Conservation (phyloP, 1,140 invertebrate species). For the Listronotus bonariensis region DNA sequence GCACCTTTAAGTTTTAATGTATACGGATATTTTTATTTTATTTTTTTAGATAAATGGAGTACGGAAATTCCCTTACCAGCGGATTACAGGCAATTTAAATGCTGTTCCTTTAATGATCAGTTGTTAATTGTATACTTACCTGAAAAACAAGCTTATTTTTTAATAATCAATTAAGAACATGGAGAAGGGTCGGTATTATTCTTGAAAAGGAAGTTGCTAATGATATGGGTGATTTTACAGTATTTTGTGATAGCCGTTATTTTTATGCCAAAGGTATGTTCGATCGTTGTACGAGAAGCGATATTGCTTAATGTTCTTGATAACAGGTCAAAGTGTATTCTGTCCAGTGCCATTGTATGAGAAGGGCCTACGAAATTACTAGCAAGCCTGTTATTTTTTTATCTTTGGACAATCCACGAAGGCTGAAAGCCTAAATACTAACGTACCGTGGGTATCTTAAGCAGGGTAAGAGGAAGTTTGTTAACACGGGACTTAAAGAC, state of each 20-base stretch:
- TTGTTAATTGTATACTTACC: conserved; percentile 41
- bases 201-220: conserved; percentile 27
- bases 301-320: too few relatives aligned
- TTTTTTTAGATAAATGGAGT: conserved; percentile 45
- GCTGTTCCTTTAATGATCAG: conserved; percentile 42
- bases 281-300: too few relatives aligned
- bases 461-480: too few relatives aligned
- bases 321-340: too few relatives aligned
- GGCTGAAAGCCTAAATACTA: too few relatives aligned
- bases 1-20: too few relatives aligned
- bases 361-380: too few relatives aligned
- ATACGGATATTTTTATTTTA: not conserved
- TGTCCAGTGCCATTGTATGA: too few relatives aligned
- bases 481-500: too few relatives aligned
- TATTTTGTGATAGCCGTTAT: conserved; percentile 40
- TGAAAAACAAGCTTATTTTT: conserved; percentile 43
- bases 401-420: too few relatives aligned
- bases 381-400: too few relatives aligned
- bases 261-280: conserved; percentile 49
- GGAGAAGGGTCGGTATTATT: conserved; percentile 18
- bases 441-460: too few relatives aligned
- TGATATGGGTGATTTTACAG: conserved; percentile 30
- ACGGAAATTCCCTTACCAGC: conserved; percentile 34
- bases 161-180: conserved; percentile 12
- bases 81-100: conserved; percentile 41